Conservation (phyloP, 1,140 invertebrate genomes). For the Drosophila burlai region DNA sequence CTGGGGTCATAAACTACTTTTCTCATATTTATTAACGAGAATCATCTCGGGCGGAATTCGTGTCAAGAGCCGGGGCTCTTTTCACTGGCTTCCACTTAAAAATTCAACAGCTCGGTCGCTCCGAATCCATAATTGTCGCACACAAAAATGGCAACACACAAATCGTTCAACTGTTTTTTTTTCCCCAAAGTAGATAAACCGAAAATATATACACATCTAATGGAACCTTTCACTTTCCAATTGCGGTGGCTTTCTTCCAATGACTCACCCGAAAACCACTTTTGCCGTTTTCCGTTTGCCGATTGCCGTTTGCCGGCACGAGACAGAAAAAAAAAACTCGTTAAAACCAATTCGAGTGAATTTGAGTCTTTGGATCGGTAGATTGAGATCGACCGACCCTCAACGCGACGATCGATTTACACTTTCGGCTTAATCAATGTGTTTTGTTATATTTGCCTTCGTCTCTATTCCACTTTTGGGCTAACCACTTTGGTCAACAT, state of each 20-base stretch:
- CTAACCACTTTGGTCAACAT: constrained; percentile 23
- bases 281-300: constrained; percentile 13
- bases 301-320: constrained; percentile 30
- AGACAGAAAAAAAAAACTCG: constrained; percentile 36
- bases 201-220: constrained; percentile 30
- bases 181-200: constrained; percentile 14
- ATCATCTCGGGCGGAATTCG: constrained; percentile 47
- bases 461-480: background rate
- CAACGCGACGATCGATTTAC: constrained; percentile 47
- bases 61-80: constrained; percentile 44
- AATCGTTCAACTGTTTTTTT: constrained; percentile 55
- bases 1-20: constrained; percentile 44
- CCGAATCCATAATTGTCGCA: constrained; percentile 65
- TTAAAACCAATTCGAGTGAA: constrained; percentile 11
- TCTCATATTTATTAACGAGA: constrained; percentile 53
- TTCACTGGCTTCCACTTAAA: constrained; percentile 14
- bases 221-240: constrained; percentile 44
- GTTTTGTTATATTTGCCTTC: constrained; percentile 41
- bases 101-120: constrained; percentile 44
- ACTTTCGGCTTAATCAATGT: constrained; percentile 44
- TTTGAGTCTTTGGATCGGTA: constrained; percentile 5
- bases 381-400: constrained; percentile 17
- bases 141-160: constrained; percentile 32
- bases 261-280: constrained; percentile 33
- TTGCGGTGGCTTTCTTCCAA: constrained; percentile 34